Conservation (phyloP, 2,113 vertebrate species). For the Pteropus alecto region DNA sequence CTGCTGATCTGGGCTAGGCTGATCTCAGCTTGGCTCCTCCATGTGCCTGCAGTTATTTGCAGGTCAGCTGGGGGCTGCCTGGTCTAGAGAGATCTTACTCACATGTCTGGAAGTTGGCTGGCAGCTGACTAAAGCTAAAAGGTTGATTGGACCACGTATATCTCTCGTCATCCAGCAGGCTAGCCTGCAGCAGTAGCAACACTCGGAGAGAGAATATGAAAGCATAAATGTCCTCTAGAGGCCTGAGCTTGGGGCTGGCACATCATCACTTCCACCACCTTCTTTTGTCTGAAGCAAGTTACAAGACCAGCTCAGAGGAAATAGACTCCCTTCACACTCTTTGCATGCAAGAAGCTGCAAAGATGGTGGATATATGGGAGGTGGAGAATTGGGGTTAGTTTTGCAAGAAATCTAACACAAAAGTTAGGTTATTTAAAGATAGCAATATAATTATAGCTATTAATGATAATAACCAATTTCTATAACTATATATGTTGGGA, state of each 20-base stretch:
- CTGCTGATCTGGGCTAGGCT: not conserved
- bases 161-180: not conserved
- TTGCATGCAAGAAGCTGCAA: not conserved
- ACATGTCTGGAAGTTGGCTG: not conserved
- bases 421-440: constrained; percentile 16
- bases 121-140: not conserved
- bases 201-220: not conserved
- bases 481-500: not conserved
- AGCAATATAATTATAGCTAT: not conserved
- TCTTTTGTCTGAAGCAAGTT: constrained; percentile 28
- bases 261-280: not conserved
- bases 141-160: not conserved
- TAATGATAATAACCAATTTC: not conserved
- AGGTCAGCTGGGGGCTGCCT: not conserved
- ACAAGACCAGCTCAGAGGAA: not conserved
- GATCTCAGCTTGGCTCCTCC: not conserved
- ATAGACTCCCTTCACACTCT: not conserved
- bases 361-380: not conserved
- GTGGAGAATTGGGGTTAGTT: not conserved
- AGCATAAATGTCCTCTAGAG: not conserved
- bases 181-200: not conserved
- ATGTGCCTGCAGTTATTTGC: not conserved
- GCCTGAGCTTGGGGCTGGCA: not conserved
- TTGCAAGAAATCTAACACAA: not conserved
- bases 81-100: not conserved